Conservation (phyloP, 2,797 vertebrate species). For the Valencia hispanica region DNA sequence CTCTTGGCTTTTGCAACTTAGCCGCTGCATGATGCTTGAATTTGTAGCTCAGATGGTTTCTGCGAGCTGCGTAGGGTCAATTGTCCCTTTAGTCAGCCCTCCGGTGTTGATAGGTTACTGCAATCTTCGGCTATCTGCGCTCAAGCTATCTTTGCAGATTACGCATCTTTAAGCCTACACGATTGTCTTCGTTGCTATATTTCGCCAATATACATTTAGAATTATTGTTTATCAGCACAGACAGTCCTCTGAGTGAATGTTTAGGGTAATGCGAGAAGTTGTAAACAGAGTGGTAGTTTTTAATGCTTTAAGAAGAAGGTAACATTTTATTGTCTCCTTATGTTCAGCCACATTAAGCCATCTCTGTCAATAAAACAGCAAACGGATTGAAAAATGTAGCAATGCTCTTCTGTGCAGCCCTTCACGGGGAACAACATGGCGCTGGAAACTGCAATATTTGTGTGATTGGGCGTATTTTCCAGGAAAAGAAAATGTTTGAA, state of each 20-base stretch:
- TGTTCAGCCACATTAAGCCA: conserved; percentile 37
- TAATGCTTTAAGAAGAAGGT: conserved; percentile 27
- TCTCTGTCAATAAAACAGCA: conserved; percentile 33
- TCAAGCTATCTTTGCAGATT: conserved; percentile 51
- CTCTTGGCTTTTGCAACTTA: conserved; percentile 57
- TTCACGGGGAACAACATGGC: conserved; percentile 4
- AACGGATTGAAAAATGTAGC: conserved; percentile 69
- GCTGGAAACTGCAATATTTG: conserved; percentile 45
- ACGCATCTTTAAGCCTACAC: conserved; percentile 48
- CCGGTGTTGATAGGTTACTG: conserved; percentile 46
- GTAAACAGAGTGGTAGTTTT: conserved; percentile 31
- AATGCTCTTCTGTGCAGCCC: conserved; percentile 44
- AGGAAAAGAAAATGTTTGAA: conserved; percentile 10
- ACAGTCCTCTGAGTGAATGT: conserved; percentile 43
- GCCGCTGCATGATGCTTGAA: conserved; percentile 73
- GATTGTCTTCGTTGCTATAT: conserved; percentile 52
- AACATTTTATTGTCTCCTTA: conserved; percentile 29
- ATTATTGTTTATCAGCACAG: conserved; percentile 52
- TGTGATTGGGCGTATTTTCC: conserved; percentile 31
- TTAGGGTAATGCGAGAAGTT: conserved; percentile 46
- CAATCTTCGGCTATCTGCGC: conserved; percentile 53
- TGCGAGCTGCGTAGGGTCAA: conserved; percentile 48
- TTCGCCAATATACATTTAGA: conserved; percentile 51
- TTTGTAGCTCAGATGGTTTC: conserved; percentile 62
- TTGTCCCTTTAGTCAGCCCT: conserved; percentile 52